Conservation (phyloP, 2,888 invertebrate species). For the Periphyllus acericola region DNA sequence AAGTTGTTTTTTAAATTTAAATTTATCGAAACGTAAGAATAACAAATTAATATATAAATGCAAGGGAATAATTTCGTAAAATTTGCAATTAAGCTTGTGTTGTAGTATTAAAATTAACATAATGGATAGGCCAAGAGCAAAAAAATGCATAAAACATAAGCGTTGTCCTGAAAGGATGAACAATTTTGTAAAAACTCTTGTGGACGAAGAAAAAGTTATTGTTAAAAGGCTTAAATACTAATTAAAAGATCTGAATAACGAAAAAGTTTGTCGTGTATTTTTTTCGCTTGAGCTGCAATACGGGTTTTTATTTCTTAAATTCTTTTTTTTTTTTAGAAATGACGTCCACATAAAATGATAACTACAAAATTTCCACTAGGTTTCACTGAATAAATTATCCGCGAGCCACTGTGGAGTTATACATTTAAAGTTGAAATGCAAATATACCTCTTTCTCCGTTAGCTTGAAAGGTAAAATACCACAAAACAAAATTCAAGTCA, state of each 20-base stretch:
- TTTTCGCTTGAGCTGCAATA: constrained; percentile 25
- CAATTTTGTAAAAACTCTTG: constrained; percentile 40
- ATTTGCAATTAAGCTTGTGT: constrained; percentile 53
- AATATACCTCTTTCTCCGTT: not conserved
- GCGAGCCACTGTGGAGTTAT: not conserved
- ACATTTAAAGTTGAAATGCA: constrained; percentile 44
- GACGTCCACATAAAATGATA: constrained; percentile 21
- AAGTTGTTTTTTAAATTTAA: constrained; percentile 11
- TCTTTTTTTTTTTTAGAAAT: constrained; percentile 8
- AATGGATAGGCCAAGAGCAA: constrained; percentile 52
- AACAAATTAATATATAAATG: constrained; percentile 34
- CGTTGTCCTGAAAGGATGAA: constrained; percentile 32
- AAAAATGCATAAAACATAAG: constrained; percentile 61
- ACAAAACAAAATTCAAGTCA: constrained; percentile 17
- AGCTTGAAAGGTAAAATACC: constrained; percentile 17
- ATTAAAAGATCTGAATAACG: constrained; percentile 55
- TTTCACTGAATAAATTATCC: constrained; percentile 44
- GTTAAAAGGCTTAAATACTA: constrained; percentile 60
- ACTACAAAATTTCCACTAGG: constrained; percentile 38
- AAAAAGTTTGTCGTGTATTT: constrained; percentile 46
- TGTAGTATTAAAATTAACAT: constrained; percentile 48
- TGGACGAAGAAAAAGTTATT: constrained; percentile 45
- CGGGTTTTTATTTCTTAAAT: constrained; percentile 21
- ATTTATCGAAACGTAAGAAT: constrained; percentile 43
- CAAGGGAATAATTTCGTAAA: constrained; percentile 51